Evolutionary conservation across 2,113 vertebrate genomes (phyloP), one percentile per base, ranked within the genome.

Genomic region (Aspidoscelis tigris): DNA sequence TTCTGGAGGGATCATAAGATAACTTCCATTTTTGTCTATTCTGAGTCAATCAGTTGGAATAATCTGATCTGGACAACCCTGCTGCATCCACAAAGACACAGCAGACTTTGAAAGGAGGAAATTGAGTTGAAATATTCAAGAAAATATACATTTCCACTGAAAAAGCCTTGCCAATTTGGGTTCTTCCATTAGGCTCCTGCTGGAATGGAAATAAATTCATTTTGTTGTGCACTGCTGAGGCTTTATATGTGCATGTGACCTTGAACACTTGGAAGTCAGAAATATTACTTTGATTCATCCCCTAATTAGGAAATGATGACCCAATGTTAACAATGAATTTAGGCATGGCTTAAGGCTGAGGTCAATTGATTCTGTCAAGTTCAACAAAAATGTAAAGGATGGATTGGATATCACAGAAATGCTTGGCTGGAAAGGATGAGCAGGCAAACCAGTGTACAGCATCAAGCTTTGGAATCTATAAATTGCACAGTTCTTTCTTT

Each of bases 401-500:
- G 12, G 4, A 41, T 18, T 20, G 64, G 39, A 44, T 2, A 58
- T 50, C 11, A 72, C 18, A 41, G n/a, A 8, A 4, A 16, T 65
- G 39, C 5, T 9, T 53, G 18, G 55, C 39, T 39, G 43, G 65
- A 4, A 81, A 58, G 2, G 24, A 39, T 9, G 44, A 64, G 33
- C 8, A 61, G 33, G 53, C 18, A 16, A 50, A 39, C 65, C 61
- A 78, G n/a, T 0, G 55, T 0, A 58, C 41, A 21, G 69, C 2
- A 0, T 78, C 64, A 55, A 70, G 18, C 77, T 0, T 0, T 66
- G 65, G 24, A 76, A 61, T 18, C 5, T 80, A 21, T 2, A 5
- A 88, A 21, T 88, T 69, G 78, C 85, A 84, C 84, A 84, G 71
- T 75, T 53, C 77, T 84, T 84, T 84, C 43, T 39, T 21, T 70